Evolutionary conservation across 2,113 vertebrate species (phyloP).

Genomic region (Mesitornis unicolor): DNA sequence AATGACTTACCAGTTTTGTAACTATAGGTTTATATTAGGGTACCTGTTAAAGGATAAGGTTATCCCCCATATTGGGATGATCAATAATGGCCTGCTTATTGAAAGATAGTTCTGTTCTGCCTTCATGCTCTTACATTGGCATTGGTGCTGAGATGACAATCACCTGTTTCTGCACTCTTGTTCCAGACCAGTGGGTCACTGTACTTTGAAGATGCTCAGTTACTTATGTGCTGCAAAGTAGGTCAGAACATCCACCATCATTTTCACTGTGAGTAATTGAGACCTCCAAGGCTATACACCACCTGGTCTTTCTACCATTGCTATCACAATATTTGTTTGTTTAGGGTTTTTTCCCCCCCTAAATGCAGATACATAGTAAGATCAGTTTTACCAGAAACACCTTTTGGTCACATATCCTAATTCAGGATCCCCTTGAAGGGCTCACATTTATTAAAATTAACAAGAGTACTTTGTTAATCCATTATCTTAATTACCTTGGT

Average conservation of each 20-base stretch:
- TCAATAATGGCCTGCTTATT: neutral
- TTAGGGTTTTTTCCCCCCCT: neutral
- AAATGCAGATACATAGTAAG: neutral
- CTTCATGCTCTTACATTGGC: neutral
- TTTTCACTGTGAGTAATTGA: neutral
- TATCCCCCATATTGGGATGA: neutral
- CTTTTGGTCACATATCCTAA: neutral
- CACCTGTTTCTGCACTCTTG: neutral
- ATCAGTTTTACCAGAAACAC: neutral
- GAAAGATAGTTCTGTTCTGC: neutral
- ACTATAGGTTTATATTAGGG: neutral
- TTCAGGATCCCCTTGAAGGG: neutral
- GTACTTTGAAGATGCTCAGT: neutral
- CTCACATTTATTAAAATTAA: neutral
- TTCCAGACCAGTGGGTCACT: neutral
- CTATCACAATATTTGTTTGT: neutral
- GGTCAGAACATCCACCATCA: neutral
- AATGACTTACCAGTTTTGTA: neutral
- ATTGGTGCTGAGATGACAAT: neutral
- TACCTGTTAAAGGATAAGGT: neutral
- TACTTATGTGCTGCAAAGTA: neutral
- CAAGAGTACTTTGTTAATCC: neutral
- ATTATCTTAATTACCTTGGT: rapidly evolving
- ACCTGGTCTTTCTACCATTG: rapidly evolving
- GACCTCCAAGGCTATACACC: neutral